Percentiles rank a stretch among this genome's conserved stretches.
Evolutionary conservation across 2,113 vertebrate genomes (phyloP).

Genomic region (Emydura subglobosa): DNA sequence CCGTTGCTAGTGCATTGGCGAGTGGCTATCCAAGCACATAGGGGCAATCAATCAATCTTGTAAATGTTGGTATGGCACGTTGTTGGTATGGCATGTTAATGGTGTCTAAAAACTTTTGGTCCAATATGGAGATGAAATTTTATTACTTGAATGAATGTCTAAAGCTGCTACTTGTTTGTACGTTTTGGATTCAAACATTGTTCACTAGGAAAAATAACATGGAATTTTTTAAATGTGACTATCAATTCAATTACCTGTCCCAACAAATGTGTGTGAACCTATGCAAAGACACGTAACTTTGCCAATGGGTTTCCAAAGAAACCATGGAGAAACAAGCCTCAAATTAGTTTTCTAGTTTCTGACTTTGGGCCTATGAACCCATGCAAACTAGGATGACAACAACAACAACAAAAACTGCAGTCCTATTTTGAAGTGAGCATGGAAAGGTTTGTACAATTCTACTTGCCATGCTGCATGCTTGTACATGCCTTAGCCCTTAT

Average conservation of each 20-base stretch:
- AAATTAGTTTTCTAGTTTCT: background rate
- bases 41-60: background rate
- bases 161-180: rapidly evolving
- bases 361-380: background rate
- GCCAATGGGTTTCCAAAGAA: background rate
- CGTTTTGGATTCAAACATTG: background rate
- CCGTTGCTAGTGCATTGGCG: background rate
- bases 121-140: background rate
- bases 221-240: background rate
- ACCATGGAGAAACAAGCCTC: background rate
- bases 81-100: background rate
- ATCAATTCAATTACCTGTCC: background rate
- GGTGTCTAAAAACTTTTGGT: background rate
- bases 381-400: background rate
- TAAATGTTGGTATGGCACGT: background rate
- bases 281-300: rapidly evolving
- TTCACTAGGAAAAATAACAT: background rate
- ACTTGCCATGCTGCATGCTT: background rate
- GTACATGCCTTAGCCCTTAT: background rate
- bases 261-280: background rate
- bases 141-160: background rate
- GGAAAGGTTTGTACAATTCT: background rate
- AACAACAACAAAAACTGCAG: background rate
- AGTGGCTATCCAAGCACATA: background rate
- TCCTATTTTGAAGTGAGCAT: background rate